Percentiles rank a stretch among this genome's conserved stretches.
phyloP scores from a whole-genome alignment of 2,888 invertebrate species.

The Oxystoma pomonae region DNA sequence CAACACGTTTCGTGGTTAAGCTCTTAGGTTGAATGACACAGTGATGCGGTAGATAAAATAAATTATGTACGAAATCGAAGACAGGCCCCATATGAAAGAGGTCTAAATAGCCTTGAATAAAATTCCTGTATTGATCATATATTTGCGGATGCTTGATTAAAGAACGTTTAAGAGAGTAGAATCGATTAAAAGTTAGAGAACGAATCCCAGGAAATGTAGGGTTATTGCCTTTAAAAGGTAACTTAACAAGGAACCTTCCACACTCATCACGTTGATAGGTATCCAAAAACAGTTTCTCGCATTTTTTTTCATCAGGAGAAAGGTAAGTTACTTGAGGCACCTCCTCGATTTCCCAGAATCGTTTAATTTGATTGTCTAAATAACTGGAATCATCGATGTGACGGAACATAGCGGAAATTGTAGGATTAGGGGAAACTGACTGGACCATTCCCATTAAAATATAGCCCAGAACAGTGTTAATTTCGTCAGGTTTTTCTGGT shows the following conservation, averaged over 20 bases:
- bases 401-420: not conserved
- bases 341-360: too few species aligned
- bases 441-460: not conserved
- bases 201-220: slow-evolving; percentile 1
- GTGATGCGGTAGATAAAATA: not conserved
- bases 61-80: not conserved
- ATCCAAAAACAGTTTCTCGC: not conserved
- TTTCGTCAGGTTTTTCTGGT: not conserved
- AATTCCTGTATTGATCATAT: not conserved
- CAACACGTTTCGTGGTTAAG: not conserved
- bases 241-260: not conserved
- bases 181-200: not conserved
- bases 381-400: not conserved
- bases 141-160: not conserved
- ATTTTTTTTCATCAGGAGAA: not conserved
- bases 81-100: not conserved
- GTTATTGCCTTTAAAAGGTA: not conserved
- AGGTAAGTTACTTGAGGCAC: not conserved
- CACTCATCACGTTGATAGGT: not conserved
- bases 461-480: not conserved
- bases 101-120: not conserved
- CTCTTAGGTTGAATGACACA: not conserved
- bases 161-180: slow-evolving; percentile 1
- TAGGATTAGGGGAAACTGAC: not conserved
- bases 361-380: not conserved